Evolutionary conservation across 2,888 invertebrate genomes (phyloP), one percentile per base, ranked within the genome.

Genomic region (Amblyteles armatorius): DNA sequence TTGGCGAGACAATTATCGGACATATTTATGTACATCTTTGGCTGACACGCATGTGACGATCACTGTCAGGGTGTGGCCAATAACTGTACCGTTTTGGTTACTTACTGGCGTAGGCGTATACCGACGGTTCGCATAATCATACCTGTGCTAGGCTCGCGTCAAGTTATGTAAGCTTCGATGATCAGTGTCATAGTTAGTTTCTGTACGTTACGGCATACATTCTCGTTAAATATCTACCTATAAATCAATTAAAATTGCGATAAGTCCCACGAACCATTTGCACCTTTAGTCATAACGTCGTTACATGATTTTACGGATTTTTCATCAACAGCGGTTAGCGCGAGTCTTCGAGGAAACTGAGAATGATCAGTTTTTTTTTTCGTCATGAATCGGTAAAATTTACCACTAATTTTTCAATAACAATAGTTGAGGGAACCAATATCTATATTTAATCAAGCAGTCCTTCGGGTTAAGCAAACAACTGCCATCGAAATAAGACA

Each of bases 401-500:
- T 9, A 19, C 7, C 22, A 1, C 22, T 22, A 11, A 22, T 44
- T 29, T 36, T 50, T 29, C 4, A 11, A 65, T 67, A 67, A 7
- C 9, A 11, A 65, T 55, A 55, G 13, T 11, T 26, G 2, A 3
- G 3, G 26, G 40, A 16, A 48, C 36, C 40, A 57, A 52, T 36
- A 48, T 71, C 40, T 65, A 50, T 36, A 57, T 52, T 57, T 67
- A 44, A 73, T 48, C 11, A 63, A 48, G 19, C 36, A 52, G 19
- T 60, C 48, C 33, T 63, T 55, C 74, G 72, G 40, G 74, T 52
- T 50, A 50, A 40, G 26, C 29, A 22, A 71, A 81, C 69, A 80
- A 83, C 87, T 87, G 87, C 85, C 85, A 79, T 80, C 48, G 57
- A 82, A 85, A 78, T 86, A 85, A 86, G 80, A 87, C 86, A 81